Conservation (phyloP, 2,113 vertebrate genomes). For the Anseranas semipalmata region DNA sequence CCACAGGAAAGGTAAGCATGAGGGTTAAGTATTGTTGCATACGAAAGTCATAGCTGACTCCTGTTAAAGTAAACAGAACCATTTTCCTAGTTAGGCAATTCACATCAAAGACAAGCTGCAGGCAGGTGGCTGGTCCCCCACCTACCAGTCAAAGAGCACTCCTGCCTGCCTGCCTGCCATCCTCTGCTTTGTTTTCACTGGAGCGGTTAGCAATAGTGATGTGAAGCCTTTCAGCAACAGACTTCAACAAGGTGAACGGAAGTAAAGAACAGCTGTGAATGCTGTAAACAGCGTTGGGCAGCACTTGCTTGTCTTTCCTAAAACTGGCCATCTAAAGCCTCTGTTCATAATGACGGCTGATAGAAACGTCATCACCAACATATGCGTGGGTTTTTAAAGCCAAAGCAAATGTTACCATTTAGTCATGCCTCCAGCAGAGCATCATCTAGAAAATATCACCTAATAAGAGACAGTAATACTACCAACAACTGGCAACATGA, state of each 20-base stretch:
- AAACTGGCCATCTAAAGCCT: neutral
- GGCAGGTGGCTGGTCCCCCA: neutral
- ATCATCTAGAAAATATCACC: neutral
- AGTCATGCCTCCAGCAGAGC: rapidly evolving
- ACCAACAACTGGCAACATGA: neutral
- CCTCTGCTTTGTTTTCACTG: neutral
- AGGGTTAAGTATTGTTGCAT: neutral
- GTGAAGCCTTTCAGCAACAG: neutral
- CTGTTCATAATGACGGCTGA: neutral
- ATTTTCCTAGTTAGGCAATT: neutral
- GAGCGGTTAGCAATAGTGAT: neutral
- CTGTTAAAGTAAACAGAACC: neutral
- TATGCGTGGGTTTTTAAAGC: neutral
- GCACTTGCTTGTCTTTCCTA: neutral
- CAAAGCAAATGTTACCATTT: neutral
- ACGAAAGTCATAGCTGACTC: neutral
- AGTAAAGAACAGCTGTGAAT: neutral
- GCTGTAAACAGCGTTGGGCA: neutral
- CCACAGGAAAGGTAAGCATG: neutral
- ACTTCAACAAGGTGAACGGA: neutral
- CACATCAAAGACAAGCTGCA: neutral
- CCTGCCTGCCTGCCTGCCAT: neutral
- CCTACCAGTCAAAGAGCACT: neutral
- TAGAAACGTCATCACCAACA: neutral
- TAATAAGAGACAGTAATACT: neutral